Evolutionary conservation across 2,113 vertebrate genomes (phyloP), one percentile per base, ranked within the genome.

Genomic region (Daboia siamensis): DNA sequence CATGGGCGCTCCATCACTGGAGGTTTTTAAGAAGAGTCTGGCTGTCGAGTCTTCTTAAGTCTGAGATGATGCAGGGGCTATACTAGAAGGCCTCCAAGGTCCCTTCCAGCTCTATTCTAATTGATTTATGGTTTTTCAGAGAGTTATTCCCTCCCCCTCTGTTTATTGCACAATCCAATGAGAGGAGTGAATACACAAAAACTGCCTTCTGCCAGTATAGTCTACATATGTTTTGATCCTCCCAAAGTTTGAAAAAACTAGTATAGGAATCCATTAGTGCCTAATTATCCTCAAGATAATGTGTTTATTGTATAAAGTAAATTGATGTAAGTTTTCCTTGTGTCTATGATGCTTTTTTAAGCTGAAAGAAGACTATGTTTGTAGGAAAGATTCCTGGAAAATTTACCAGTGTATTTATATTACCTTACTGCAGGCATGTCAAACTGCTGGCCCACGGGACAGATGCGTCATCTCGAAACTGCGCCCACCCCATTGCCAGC

Each of bases 221-320:
- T 88, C 24, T 33, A 57, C 91, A 84, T 94, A 93, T 69, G 87
- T 54, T 55, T 95, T 8, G 20, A 56, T 91, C 39, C 20, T 15
- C 51, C 48, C 93, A 94, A 94, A 94, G 92, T 11, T 48, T 92
- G 12, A 33, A 24, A 57, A 44, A 44, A 48, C 12, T 87, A 87
- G 26, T 80, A 9, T 80, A 87, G 46, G 48, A 87, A 87, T 88
- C 17, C 21, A 21, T 88, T 56, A 56, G n/a, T 57, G 54, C 23
- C 33, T 44, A 57, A 5, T 56, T 88, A 44, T 12, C 9, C 33
- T 80, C 8, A 95, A 95, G 92, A 56, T 0, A 11, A 91, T 89
- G 20, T 87, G 59, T 93, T 95, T 94, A 24, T 59, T 93, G 87
- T 24, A 55, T 4, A 57, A 92, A 91, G 86, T 92, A 91, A 44